Percentiles rank a stretch among this genome's conserved stretches.
Conservation (phyloP, 2,113 vertebrate species). For the Antechinus flavipes region DNA sequence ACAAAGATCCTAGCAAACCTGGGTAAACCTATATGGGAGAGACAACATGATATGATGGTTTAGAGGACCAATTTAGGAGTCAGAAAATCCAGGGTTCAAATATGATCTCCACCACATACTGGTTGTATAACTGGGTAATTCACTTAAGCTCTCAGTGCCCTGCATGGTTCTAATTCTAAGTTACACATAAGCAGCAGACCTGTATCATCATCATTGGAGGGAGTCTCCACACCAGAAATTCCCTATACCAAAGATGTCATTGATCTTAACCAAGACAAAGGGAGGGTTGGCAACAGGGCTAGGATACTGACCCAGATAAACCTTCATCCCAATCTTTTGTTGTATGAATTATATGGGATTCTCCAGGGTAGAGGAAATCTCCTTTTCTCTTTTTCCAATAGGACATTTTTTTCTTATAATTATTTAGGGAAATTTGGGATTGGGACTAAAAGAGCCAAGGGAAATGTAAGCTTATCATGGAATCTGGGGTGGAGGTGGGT, state of each 20-base stretch:
- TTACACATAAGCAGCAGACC: not conserved
- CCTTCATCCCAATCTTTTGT: not conserved
- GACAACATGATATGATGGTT: not conserved
- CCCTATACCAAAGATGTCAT: not conserved
- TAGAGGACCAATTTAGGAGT: not conserved
- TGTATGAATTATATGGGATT: constrained; percentile 30
- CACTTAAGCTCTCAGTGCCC: not conserved
- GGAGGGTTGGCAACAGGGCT: not conserved
- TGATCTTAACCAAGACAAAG: not conserved
- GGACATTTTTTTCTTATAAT: not conserved
- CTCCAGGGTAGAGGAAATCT: constrained; percentile 15
- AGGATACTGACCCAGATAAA: constrained; percentile 5
- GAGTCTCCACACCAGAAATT: not conserved
- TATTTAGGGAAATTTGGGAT: constrained; percentile 6
- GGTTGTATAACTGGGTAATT: not conserved
- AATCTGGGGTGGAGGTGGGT: not conserved
- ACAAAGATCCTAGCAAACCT: not conserved
- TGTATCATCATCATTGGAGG: not conserved
- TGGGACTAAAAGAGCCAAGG: not conserved
- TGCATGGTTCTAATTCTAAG: not conserved
- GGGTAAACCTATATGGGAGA: not conserved
- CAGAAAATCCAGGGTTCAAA: not conserved
- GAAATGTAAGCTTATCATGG: not conserved
- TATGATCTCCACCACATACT: not conserved
- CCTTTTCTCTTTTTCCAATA: not conserved